Conservation (phyloP, 1,140 invertebrate genomes). For the Apocrypta bakeri region DNA sequence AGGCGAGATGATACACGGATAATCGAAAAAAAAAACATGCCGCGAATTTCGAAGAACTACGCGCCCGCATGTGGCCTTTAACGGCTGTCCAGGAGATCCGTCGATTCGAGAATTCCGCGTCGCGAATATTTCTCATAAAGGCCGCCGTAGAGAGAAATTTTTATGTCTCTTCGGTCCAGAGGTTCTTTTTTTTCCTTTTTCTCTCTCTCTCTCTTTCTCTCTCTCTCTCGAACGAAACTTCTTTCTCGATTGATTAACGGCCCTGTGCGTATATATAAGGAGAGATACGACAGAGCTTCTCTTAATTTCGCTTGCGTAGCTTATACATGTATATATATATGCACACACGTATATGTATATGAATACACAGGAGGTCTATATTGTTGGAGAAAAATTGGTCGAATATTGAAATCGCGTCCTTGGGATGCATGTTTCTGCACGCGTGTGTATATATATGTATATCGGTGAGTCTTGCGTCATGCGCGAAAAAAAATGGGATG, state of each 20-base stretch:
- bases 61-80: constrained; percentile 32
- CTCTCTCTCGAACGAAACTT: neutral
- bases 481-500: neutral
- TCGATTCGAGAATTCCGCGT: constrained; percentile 13
- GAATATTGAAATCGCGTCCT: neutral
- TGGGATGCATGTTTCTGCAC: neutral
- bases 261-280: neutral
- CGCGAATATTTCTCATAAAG: constrained; percentile 24
- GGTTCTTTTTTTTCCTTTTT: neutral
- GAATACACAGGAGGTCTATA: neutral
- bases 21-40: neutral
- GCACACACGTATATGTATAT: too few relatives aligned
- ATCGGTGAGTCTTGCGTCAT: neutral
- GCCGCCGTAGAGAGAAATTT: neutral
- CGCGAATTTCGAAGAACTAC: constrained; percentile 55
- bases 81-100: neutral
- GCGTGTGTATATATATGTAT: neutral
- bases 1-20: neutral
- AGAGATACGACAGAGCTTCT: neutral
- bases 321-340: too few relatives aligned
- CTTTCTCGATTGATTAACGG: constrained; percentile 21
- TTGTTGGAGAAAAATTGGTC: neutral
- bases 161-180: neutral
- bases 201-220: neutral
- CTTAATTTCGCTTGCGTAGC: neutral